Evolutionary conservation across 1,140 invertebrate species (phyloP).

Genomic region (Bicyclus anynana): DNA sequence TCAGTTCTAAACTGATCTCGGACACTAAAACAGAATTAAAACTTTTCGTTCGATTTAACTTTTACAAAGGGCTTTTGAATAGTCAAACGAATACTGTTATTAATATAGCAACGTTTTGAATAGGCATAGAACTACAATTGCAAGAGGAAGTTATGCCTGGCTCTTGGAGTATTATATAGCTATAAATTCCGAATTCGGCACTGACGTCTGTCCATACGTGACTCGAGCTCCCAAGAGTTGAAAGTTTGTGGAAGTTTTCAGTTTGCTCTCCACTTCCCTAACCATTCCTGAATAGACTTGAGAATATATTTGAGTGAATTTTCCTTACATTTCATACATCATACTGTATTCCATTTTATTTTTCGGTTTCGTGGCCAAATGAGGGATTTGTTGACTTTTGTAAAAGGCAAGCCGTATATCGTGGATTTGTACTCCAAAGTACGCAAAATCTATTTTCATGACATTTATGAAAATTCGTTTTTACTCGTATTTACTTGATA

Average conservation of each 20-base stretch:
- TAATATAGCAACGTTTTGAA: no score
- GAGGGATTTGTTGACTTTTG: no score
- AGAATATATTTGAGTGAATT: slow-evolving; percentile 6
- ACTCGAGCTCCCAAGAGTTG: slow-evolving; percentile 4
- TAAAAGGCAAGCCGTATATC: no score
- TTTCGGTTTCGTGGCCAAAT: no score
- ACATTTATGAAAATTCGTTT: no score
- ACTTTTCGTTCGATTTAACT: no score
- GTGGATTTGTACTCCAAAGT: no score
- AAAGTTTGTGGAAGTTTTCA: slow-evolving; percentile 4
- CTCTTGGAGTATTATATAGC: not conserved
- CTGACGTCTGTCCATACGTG: slow-evolving; percentile 9
- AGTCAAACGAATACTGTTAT: not conserved
- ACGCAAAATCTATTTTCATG: no score
- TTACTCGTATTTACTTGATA: no score
- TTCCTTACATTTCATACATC: not conserved
- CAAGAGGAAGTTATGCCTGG: not conserved
- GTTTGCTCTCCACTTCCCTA: not conserved
- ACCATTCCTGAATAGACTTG: not conserved
- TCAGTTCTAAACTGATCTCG: no score
- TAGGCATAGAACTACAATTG: no score
- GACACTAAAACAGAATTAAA: no score
- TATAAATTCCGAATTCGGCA: slow-evolving; percentile 6
- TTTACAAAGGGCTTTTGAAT: not conserved
- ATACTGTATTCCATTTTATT: not conserved